Percentiles rank a stretch among this genome's conserved stretches.
phyloP scores from a whole-genome alignment of 2,888 invertebrate species.

The Macaria notata region DNA sequence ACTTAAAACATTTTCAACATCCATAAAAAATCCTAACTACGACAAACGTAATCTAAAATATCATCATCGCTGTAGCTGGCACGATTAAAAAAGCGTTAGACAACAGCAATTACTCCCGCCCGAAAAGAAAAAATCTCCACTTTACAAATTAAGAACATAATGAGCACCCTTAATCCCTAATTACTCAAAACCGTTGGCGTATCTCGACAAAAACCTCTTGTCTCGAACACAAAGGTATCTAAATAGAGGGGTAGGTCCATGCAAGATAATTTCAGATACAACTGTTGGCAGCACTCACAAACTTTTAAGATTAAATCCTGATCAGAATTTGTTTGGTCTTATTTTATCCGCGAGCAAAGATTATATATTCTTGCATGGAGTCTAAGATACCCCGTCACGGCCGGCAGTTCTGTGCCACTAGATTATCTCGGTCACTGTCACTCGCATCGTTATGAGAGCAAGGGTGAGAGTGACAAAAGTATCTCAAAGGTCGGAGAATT shows the following conservation, averaged over 20 bases:
- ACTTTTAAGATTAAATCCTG: no score
- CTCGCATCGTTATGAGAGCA: constrained; percentile 14
- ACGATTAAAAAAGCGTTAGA: no score
- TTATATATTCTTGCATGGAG: no score
- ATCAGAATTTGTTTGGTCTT: no score
- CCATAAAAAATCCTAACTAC: no score
- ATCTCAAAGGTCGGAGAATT: constrained; percentile 35
- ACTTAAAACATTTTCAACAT: no score
- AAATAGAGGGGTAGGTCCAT: constrained; percentile 26
- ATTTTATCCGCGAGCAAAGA: no score
- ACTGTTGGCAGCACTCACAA: neutral
- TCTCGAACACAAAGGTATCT: constrained; percentile 27
- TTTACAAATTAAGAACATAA: constrained; percentile 22
- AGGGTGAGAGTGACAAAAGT: constrained; percentile 3
- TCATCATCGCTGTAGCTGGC: no score
- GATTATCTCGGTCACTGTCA: constrained; percentile 6
- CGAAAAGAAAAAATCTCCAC: constrained; percentile 5
- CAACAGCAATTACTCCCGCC: no score
- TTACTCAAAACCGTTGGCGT: constrained; percentile 23
- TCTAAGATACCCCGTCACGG: constrained; percentile 30
- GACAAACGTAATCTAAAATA: no score
- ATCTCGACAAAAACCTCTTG: constrained; percentile 28
- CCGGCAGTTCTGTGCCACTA: neutral
- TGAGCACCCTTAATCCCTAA: constrained; percentile 23
- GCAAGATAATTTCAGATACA: constrained; percentile 14